Evolutionary conservation across 1,140 invertebrate species (phyloP).

Genomic region (Micrasema minimum): DNA sequence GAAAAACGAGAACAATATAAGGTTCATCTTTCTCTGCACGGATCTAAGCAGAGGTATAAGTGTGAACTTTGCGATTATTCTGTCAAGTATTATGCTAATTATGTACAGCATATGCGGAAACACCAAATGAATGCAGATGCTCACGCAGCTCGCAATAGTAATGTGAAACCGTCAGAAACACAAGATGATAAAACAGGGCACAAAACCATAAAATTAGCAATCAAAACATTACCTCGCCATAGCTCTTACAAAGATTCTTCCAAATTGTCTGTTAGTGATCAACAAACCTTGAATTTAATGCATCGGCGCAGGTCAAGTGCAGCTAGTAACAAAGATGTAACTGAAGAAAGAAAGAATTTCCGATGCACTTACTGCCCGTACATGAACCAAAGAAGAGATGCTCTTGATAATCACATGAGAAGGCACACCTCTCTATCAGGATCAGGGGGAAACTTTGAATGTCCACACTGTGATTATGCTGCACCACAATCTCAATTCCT

Average conservation of each 20-base stretch:
- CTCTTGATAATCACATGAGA: conserved; percentile 79
- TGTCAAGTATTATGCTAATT: conserved; percentile 87
- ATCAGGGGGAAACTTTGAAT: conserved; percentile 72
- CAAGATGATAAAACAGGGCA: conserved; percentile 38
- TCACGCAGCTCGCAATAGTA: conserved; percentile 67
- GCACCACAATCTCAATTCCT: conserved; percentile 81
- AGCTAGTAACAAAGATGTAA: conserved; percentile 61
- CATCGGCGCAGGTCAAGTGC: conserved; percentile 58
- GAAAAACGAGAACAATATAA: conserved; percentile 88
- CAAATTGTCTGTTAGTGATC: conserved; percentile 67
- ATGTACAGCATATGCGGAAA: conserved; percentile 81
- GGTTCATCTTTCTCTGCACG: conserved; percentile 84
- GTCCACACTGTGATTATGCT: conserved; percentile 86
- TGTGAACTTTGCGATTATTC: conserved; percentile 91
- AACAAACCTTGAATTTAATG: conserved; percentile 63
- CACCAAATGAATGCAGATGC: conserved; percentile 79
- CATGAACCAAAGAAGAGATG: conserved; percentile 76
- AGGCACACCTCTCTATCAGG: conserved; percentile 73
- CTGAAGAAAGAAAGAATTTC: conserved; percentile 66
- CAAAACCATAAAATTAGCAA: conserved; percentile 63
- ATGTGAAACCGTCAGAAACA: conserved; percentile 55
- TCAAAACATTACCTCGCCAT: conserved; percentile 64
- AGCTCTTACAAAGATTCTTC: conserved; percentile 61
- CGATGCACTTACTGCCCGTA: conserved; percentile 84
- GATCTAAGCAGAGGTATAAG: conserved; percentile 83